Evolutionary conservation across 2,113 vertebrate genomes (phyloP), one percentile per base, ranked within the genome.

Genomic region (Lonchura striata): DNA sequence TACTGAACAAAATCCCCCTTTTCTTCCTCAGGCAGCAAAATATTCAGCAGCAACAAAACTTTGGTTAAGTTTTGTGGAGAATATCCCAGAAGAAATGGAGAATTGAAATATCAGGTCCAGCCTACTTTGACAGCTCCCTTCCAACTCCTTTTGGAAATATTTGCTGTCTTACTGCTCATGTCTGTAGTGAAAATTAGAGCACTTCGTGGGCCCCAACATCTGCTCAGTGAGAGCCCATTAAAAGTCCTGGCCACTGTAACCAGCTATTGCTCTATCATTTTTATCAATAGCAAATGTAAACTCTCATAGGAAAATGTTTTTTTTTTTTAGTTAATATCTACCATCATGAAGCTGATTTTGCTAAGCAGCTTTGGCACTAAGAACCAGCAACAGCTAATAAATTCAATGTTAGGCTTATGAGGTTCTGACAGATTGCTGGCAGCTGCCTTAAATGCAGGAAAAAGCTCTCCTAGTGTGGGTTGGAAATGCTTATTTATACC

Each of bases 401-500:
- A 96, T 97, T 97, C 92, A 90, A 96, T 92, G 91, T 86, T 83
- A 94, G 86, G 88, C 86, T 95, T 95, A 92, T 27, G 84, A 65
- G 83, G 80, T 86, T 95, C 94, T 97, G 96, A 95, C 96, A 96
- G 92, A 94, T 92, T 94, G 88, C 84, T 97, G 96, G 96, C 96
- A 94, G 86, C 91, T 96, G 92, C 77, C 92, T 97, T 71, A 95
- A 96, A 92, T 77, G 89, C 94, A 84, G 86, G 86, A 86, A 96
- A 96, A 94, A 93, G 83, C 96, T 94, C 86, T 94, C 69, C 53
- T 86, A 91, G 86, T 86, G 96, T 97, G 86, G 96, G 95, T 82
- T 96, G 92, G 72, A 94, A 95, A 86, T 75, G 88, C 93, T 96
- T 97, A 97, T 96, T 97, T 97, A 96, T 97, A 97, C 83, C 88